Conservation (phyloP, 1,140 invertebrate genomes). For the Papilio glaucus region DNA sequence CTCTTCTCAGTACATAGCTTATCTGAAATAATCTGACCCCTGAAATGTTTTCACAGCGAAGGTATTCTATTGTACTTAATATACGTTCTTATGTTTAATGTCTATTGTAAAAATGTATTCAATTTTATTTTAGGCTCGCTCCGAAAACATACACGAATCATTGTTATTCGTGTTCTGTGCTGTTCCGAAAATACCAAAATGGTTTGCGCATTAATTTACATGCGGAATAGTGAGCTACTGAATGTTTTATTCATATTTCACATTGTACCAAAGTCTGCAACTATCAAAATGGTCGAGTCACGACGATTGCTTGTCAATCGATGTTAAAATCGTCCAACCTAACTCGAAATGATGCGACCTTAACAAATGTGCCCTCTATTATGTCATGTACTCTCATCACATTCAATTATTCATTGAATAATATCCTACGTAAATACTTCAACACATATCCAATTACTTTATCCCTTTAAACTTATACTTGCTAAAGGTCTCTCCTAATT, state of each 20-base stretch:
- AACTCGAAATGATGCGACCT: not conserved
- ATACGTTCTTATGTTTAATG: no score
- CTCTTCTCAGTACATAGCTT: no score
- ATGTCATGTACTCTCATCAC: no score
- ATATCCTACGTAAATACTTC: not conserved
- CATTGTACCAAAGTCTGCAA: slow-evolving; percentile 5
- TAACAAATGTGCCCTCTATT: not conserved
- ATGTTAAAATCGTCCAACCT: slow-evolving; percentile 8
- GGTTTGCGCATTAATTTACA: slow-evolving; percentile 30
- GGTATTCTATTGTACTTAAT: no score
- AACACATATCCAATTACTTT: not conserved
- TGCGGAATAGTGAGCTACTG: slow-evolving; percentile 25
- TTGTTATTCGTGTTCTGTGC: slow-evolving; percentile 27
- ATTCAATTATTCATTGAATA: no score
- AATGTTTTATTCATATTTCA: slow-evolving; percentile 35
- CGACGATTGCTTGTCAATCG: slow-evolving; percentile 19
- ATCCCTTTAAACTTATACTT: not conserved
- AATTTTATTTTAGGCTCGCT: not conserved
- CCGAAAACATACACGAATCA: not conserved
- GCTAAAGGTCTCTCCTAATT: not conserved
- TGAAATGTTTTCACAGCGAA: no score
- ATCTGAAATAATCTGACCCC: no score
- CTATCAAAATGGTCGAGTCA: not conserved
- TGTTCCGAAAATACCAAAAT: slow-evolving; percentile 28
- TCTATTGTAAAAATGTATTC: not conserved